phyloP scores from a whole-genome alignment of 2,113 vertebrate species.

The Xyliphius kryptos region DNA sequence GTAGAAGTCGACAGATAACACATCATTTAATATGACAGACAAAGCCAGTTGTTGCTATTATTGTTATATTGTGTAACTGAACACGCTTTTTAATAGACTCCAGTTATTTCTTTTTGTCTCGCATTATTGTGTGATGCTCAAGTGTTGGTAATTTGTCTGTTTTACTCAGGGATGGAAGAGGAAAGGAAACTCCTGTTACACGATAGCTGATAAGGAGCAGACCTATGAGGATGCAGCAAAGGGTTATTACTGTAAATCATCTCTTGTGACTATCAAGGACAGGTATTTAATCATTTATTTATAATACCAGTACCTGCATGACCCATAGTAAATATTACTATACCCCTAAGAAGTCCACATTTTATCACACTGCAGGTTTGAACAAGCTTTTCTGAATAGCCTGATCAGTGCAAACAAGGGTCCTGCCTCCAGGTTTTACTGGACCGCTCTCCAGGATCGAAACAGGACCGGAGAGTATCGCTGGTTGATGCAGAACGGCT shows the following conservation, averaged over 20 bases:
- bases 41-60: no score
- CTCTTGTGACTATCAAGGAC: slow-evolving; percentile 76
- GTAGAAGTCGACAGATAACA: no score
- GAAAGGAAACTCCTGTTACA: slow-evolving; percentile 81
- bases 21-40: no score
- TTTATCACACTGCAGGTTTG: slow-evolving; percentile 68
- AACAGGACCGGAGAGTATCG: slow-evolving; percentile 71
- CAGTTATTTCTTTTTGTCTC: no score
- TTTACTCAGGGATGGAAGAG: slow-evolving; percentile 91
- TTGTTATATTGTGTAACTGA: no score
- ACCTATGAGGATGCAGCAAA: slow-evolving; percentile 70
- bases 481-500: slow-evolving; percentile 64
- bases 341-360: neutral
- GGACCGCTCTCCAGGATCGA: slow-evolving; percentile 78
- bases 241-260: slow-evolving; percentile 82
- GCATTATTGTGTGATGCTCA: no score
- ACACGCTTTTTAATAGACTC: no score
- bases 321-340: no score
- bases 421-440: slow-evolving; percentile 69
- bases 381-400: slow-evolving; percentile 87
- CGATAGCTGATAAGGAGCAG: slow-evolving; percentile 70
- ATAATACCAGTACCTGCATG: no score
- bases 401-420: slow-evolving; percentile 66
- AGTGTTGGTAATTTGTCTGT: no score
- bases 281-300: slow-evolving; percentile 60